phyloP scores from a whole-genome alignment of 1,140 invertebrate genomes.

The Bombus polaris region DNA sequence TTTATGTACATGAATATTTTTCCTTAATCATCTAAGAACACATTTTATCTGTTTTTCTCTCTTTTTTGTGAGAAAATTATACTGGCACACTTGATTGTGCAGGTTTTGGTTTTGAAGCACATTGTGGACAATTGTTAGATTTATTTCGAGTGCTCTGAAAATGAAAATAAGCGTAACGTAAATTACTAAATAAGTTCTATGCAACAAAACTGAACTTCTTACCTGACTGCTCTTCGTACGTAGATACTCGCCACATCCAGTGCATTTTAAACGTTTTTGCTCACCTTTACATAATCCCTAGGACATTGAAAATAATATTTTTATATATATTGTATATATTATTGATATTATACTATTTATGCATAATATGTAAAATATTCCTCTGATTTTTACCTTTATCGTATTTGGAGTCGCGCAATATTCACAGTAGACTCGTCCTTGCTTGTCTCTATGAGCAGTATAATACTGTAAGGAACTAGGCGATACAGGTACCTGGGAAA shows the following conservation, averaged over 20 bases:
- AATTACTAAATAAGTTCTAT: neutral
- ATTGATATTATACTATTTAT: neutral
- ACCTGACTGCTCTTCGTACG: neutral
- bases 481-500: neutral
- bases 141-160: constrained; percentile 25
- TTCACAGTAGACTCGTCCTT: constrained; percentile 51
- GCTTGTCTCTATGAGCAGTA: constrained; percentile 27
- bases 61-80: neutral
- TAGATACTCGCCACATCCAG: neutral
- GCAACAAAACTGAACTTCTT: neutral
- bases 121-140: constrained; percentile 27
- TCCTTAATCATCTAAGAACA: neutral
- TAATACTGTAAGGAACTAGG: constrained; percentile 6
- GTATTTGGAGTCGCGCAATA: constrained; percentile 27
- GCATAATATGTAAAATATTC: neutral
- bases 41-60: neutral
- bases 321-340: no score
- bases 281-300: neutral
- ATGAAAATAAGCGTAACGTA: neutral
- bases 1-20: neutral
- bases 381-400: constrained; percentile 13
- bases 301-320: neutral
- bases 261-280: neutral
- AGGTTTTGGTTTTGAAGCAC: neutral
- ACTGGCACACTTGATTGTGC: neutral